Conservation (phyloP, 2,888 invertebrate genomes). For the Protophormia terraenovae region DNA sequence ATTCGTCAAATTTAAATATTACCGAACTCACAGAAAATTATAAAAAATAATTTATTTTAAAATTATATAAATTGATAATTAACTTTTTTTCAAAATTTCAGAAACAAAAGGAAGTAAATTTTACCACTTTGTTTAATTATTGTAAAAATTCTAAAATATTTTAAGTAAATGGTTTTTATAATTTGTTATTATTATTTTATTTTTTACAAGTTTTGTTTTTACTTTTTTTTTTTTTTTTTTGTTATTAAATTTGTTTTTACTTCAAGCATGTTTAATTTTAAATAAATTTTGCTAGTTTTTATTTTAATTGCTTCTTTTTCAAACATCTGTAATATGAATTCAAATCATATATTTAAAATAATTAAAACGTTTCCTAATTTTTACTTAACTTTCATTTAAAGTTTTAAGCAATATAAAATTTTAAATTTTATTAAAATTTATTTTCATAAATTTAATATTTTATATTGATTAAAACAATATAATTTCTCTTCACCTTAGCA, state of each 20-base stretch:
- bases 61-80: neutral
- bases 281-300: neutral
- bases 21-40: neutral
- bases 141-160: neutral
- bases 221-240: neutral
- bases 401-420: too few species aligned
- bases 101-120: constrained; percentile 9
- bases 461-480: constrained; percentile 36
- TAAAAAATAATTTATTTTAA: neutral
- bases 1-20: neutral
- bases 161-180: neutral
- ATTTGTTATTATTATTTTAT: neutral
- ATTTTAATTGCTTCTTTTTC: neutral
- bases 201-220: neutral
- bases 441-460: constrained; percentile 6
- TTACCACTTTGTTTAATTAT: neutral
- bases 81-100: constrained; percentile 26
- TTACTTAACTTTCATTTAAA: too few species aligned
- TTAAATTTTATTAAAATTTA: neutral
- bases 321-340: too few species aligned
- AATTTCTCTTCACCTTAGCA: constrained; percentile 59
- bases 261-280: neutral
- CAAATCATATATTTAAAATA: too few species aligned
- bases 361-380: too few species aligned
- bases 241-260: neutral